Evolutionary conservation across 2,113 vertebrate genomes (phyloP).

Genomic region (Barnardius zonarius): DNA sequence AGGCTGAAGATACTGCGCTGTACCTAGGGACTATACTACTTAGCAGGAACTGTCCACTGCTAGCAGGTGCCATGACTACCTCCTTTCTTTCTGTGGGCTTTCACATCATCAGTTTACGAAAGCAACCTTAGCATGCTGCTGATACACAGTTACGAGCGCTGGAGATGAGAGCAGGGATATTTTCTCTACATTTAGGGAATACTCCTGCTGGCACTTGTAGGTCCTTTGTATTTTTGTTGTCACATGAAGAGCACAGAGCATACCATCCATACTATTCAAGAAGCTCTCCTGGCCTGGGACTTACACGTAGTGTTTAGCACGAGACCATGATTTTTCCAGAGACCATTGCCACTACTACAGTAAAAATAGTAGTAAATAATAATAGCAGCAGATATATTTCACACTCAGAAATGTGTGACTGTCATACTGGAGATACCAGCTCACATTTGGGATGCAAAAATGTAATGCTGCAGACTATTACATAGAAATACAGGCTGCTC

Average conservation of each 20-base stretch:
- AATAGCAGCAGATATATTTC: background rate
- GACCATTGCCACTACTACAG: background rate
- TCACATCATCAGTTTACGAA: background rate
- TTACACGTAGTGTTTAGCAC: background rate
- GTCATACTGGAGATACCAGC: background rate
- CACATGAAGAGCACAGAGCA: background rate
- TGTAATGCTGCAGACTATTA: background rate
- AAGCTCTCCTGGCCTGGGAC: background rate
- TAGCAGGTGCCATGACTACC: background rate
- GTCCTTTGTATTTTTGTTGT: background rate
- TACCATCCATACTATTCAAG: background rate
- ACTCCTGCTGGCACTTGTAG: background rate
- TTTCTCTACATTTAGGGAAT: background rate
- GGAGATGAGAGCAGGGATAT: background rate
- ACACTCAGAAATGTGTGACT: background rate
- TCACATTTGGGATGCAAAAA: background rate
- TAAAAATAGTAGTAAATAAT: conserved; percentile 13
- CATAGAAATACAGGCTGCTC: background rate
- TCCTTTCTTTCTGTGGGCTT: background rate
- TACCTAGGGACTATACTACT: background rate
- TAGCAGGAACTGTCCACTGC: background rate
- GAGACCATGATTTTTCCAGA: background rate
- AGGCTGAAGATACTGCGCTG: background rate
- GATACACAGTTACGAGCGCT: background rate
- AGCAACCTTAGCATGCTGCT: background rate